Percentiles rank a stretch among this genome's conserved stretches.
phyloP scores from a whole-genome alignment of 2,888 invertebrate species.

The Cantharis nigra region DNA sequence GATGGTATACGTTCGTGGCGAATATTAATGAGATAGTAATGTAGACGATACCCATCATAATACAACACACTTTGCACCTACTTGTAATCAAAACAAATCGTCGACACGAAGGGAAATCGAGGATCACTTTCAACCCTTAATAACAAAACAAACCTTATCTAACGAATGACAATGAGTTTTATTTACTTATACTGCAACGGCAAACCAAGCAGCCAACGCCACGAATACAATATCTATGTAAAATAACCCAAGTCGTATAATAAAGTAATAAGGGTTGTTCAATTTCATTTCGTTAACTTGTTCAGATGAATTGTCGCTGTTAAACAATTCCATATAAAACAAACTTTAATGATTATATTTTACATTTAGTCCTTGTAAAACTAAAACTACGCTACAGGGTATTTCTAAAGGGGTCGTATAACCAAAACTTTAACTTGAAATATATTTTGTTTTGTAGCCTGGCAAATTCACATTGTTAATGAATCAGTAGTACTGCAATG shows the following conservation, averaged over 20 bases:
- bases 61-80: slow-evolving; percentile 31
- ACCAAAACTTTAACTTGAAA: slow-evolving; percentile 7
- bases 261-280: slow-evolving; percentile 16
- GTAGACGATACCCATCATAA: slow-evolving; percentile 37
- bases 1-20: slow-evolving; percentile 50
- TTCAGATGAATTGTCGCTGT: slow-evolving; percentile 15
- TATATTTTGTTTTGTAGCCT: slow-evolving; percentile 18
- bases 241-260: slow-evolving; percentile 26
- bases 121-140: slow-evolving; percentile 29
- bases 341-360: slow-evolving; percentile 35
- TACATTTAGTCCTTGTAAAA: slow-evolving; percentile 12
- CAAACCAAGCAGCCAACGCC: neutral
- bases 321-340: slow-evolving; percentile 19
- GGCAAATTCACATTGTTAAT: slow-evolving; percentile 39
- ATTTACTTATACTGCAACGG: slow-evolving; percentile 21
- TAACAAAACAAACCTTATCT: slow-evolving; percentile 30
- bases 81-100: slow-evolving; percentile 39
- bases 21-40: slow-evolving; percentile 52
- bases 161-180: slow-evolving; percentile 26
- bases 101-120: slow-evolving; percentile 24
- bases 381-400: slow-evolving; percentile 15
- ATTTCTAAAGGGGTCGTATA: slow-evolving; percentile 15
- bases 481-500: slow-evolving; percentile 42
- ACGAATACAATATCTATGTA: slow-evolving; percentile 30
- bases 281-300: slow-evolving; percentile 24